Evolutionary conservation across 2,113 vertebrate species (phyloP).

Genomic region (Gadus chalcogrammus): DNA sequence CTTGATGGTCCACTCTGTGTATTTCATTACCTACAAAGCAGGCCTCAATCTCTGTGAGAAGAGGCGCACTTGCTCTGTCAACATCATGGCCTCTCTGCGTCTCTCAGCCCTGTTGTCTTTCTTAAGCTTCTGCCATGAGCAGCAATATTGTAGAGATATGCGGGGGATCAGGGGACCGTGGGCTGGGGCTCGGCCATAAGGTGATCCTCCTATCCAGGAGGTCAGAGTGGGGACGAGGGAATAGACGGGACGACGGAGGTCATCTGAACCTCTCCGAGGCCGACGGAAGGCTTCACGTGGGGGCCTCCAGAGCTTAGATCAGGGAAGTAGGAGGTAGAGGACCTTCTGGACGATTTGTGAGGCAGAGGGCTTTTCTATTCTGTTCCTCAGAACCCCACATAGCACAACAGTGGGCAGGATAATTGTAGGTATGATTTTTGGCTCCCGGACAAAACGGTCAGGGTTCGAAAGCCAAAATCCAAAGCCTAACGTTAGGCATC

Average conservation of each 20-base stretch:
- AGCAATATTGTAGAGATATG: slow-evolving; percentile 14
- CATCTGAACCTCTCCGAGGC: background rate
- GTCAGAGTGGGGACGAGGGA: background rate
- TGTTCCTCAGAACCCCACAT: too few species aligned
- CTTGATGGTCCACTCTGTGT: slow-evolving; percentile 42
- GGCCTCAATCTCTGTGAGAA: slow-evolving; percentile 44
- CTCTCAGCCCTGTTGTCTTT: slow-evolving; percentile 49
- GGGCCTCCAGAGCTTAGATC: background rate
- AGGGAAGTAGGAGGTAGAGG: too few species aligned
- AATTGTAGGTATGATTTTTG: too few species aligned
- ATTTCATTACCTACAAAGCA: slow-evolving; percentile 56
- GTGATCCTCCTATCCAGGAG: background rate
- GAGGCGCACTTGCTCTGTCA: slow-evolving; percentile 42
- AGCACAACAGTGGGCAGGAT: too few species aligned
- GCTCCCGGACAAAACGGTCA: too few species aligned
- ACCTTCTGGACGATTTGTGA: too few species aligned
- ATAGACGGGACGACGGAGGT: background rate
- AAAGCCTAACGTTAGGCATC: too few species aligned
- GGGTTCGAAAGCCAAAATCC: too few species aligned
- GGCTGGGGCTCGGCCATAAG: background rate
- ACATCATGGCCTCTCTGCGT: slow-evolving; percentile 32
- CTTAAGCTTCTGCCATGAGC: slow-evolving; percentile 29
- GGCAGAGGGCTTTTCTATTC: too few species aligned
- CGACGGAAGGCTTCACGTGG: background rate
- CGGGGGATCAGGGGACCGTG: slow-evolving; percentile 1